phyloP scores from a whole-genome alignment of 2,888 invertebrate genomes.

The Himalopsyche tibetana region DNA sequence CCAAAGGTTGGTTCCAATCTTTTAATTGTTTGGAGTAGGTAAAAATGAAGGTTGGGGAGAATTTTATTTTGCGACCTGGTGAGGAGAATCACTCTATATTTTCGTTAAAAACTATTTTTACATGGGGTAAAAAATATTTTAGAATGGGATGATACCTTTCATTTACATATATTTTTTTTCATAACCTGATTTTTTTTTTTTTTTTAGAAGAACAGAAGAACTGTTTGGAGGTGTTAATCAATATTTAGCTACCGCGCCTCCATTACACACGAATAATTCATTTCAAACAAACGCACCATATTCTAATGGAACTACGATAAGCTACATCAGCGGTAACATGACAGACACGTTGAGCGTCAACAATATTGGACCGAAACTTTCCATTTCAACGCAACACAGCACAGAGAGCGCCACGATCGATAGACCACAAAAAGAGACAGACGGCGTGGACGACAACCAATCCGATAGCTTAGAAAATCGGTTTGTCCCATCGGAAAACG shows the following conservation, averaged over 20 bases:
- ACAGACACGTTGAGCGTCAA: conserved; percentile 56
- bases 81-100: too few species aligned
- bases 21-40: too few species aligned
- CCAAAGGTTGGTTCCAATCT: too few species aligned
- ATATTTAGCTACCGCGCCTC: conserved; percentile 75
- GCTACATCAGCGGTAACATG: conserved; percentile 61
- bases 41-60: too few species aligned
- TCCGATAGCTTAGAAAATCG: conserved; percentile 64
- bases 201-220: conserved; percentile 78
- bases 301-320: conserved; percentile 67
- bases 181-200: conserved; percentile 15
- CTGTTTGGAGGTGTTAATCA: conserved; percentile 77
- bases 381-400: conserved; percentile 63
- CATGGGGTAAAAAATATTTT: too few species aligned
- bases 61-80: too few species aligned
- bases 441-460: conserved; percentile 54
- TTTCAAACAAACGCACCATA: conserved; percentile 69
- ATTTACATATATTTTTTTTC: not conserved
- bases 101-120: too few species aligned
- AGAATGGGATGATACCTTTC: too few species aligned
- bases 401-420: conserved; percentile 59
- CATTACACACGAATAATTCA: conserved; percentile 69
- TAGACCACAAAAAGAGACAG: conserved; percentile 45
- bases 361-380: conserved; percentile 62
- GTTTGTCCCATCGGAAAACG: conserved; percentile 58